These are phyloP conservation scores for Intellagama lesueurii DNA, from an alignment of 2,797 vertebrate genomes.

Conservation along the genomic window DNA sequence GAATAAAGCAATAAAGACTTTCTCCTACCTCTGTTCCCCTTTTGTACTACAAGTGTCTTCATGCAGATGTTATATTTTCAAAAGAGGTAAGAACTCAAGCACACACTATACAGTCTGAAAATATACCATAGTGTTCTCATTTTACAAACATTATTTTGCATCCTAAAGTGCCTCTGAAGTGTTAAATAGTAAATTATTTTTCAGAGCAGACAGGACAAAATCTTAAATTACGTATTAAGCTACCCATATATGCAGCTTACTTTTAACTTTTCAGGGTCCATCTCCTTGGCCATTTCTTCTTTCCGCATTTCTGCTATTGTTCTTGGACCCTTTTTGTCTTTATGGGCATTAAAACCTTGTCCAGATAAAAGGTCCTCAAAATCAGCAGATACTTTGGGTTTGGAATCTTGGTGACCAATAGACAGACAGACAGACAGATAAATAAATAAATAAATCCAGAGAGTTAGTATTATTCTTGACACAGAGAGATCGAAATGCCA, in stretches of 20 bases:
- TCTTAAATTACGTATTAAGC: background rate
- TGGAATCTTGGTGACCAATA: conserved; percentile 81
- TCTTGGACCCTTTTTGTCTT: conserved; percentile 93
- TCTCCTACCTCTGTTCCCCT: background rate
- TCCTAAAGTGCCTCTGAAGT: background rate
- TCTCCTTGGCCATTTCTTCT: conserved; percentile 98
- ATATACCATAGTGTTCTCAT: background rate
- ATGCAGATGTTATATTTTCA: background rate
- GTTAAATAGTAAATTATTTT: background rate
- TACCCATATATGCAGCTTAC: conserved; percentile 70
- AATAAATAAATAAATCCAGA: background rate
- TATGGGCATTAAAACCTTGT: conserved; percentile 94
- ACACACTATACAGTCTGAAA: background rate
- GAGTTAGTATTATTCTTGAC: background rate
- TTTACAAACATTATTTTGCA: background rate
- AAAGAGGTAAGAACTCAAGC: background rate
- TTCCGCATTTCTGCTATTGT: conserved; percentile 99
- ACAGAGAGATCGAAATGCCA: background rate
- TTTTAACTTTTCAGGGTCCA: conserved; percentile 98
- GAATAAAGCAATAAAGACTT: background rate
- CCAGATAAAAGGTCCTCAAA: conserved; percentile 95
- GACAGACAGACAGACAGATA: no score
- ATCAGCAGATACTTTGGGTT: conserved; percentile 86
- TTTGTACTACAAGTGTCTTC: background rate
- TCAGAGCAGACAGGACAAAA: background rate